These are phyloP conservation scores for Rhynchopsitta pachyrhyncha DNA, from an alignment of 2,113 vertebrate species.

Conservation along the genomic window DNA sequence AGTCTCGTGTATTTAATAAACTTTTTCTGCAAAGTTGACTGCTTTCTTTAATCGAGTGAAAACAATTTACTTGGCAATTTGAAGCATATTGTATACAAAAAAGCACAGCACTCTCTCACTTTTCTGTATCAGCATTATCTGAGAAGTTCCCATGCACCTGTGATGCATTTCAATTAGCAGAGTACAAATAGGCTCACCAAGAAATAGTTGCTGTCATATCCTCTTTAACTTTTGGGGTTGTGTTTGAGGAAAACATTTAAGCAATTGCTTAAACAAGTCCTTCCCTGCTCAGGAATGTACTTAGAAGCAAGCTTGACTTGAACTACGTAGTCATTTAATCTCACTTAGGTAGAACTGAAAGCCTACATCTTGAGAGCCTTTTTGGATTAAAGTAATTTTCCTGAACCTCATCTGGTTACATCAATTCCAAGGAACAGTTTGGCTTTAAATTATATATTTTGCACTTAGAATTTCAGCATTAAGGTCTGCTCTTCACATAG, in stretches of 20 bases:
- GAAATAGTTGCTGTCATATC: neutral
- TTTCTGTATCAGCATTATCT: neutral
- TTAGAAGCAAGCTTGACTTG: neutral
- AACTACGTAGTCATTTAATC: neutral
- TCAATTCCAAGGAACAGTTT: neutral
- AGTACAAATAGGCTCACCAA: neutral
- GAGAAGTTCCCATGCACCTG: neutral
- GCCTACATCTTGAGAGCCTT: neutral
- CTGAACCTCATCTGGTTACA: neutral
- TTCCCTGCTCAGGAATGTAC: neutral
- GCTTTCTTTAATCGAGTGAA: conserved; percentile 34
- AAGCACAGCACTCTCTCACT: neutral
- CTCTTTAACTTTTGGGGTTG: neutral
- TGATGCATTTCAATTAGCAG: neutral
- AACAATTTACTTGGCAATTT: neutral
- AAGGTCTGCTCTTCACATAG: neutral
- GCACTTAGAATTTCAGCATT: neutral
- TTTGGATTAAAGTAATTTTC: neutral
- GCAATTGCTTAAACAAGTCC: neutral
- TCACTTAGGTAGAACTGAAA: neutral
- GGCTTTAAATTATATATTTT: neutral
- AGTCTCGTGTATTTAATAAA: conserved; percentile 67
- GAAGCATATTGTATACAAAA: neutral
- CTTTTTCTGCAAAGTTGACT: conserved; percentile 62
- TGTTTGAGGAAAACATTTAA: neutral